Conservation (phyloP, 30 jellyfish, hydroid and myxozoan genomes). For the Aurelia sp. region DNA sequence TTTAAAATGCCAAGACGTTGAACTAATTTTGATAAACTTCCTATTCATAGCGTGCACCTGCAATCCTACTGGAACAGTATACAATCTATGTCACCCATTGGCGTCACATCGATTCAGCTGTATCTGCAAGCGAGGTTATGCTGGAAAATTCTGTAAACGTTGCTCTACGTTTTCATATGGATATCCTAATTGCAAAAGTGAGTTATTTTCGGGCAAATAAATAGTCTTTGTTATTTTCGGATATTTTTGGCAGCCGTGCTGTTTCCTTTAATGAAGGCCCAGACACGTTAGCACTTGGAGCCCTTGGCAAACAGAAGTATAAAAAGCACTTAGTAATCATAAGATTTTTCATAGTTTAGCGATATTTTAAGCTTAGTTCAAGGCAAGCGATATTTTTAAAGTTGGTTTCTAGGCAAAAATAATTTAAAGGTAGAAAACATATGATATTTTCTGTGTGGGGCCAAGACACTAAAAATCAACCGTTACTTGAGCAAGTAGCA, state of each 20-base stretch:
- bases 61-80: constrained; percentile 48
- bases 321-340: no score
- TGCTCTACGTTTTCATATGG: constrained; percentile 49
- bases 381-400: no score
- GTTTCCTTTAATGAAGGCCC: not conserved
- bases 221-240: not conserved
- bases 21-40: not conserved
- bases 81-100: constrained; percentile 60
- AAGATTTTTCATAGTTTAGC: no score
- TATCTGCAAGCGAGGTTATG: constrained; percentile 59
- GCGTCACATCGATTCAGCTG: constrained; percentile 36
- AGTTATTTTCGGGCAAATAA: not conserved
- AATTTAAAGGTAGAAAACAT: no score
- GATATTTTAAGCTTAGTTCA: no score
- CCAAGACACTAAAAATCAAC: no score
- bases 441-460: no score
- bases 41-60: constrained; percentile 53
- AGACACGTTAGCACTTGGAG: not conserved
- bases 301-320: no score
- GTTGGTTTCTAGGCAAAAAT: no score
- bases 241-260: not conserved
- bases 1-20: no score
- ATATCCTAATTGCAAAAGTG: constrained; percentile 59
- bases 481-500: no score
- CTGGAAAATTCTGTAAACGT: constrained; percentile 52